phyloP scores from a whole-genome alignment of 2,797 vertebrate genomes.

The Rhynchotus rufescens region DNA sequence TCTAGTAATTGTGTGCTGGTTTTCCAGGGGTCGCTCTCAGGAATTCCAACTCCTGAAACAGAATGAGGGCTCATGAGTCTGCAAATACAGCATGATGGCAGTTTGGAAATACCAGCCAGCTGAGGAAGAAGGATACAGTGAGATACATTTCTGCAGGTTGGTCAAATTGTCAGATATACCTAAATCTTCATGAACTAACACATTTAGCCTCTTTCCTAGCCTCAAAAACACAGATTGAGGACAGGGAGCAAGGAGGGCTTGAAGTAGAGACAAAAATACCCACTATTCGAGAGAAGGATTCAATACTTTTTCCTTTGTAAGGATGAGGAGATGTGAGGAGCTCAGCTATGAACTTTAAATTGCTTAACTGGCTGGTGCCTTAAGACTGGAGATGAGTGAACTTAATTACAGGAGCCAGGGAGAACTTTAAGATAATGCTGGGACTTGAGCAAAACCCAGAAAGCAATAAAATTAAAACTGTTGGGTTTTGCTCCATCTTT shows the following conservation, averaged over 20 bases:
- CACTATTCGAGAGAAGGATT: slow-evolving; percentile 19
- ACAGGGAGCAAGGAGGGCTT: background rate
- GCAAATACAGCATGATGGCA: background rate
- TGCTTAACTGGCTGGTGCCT: slow-evolving; percentile 71
- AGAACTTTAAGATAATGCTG: slow-evolving; percentile 62
- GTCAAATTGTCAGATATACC: background rate
- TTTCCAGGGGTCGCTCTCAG: background rate
- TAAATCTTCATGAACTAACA: background rate
- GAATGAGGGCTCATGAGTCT: background rate
- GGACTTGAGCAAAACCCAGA: slow-evolving; percentile 56
- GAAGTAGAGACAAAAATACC: background rate
- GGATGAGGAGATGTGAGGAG: slow-evolving; percentile 18
- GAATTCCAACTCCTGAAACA: background rate
- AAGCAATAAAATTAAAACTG: slow-evolving; percentile 16
- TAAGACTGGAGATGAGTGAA: slow-evolving; percentile 70
- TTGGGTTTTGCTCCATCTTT: background rate
- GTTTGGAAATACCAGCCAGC: background rate
- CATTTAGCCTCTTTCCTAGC: no score
- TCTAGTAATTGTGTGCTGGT: slow-evolving; percentile 40
- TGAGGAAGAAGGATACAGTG: fast-evolving
- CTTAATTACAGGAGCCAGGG: slow-evolving; percentile 65
- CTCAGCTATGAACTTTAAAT: slow-evolving; percentile 65
- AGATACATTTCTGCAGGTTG: background rate
- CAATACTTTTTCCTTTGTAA: slow-evolving; percentile 59
- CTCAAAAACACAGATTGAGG: no score